Percentiles rank a stretch among this genome's conserved stretches.
These are phyloP conservation scores for Xylocopa sonorina DNA, from an alignment of 1,140 invertebrate genomes.

Conservation along the genomic window DNA sequence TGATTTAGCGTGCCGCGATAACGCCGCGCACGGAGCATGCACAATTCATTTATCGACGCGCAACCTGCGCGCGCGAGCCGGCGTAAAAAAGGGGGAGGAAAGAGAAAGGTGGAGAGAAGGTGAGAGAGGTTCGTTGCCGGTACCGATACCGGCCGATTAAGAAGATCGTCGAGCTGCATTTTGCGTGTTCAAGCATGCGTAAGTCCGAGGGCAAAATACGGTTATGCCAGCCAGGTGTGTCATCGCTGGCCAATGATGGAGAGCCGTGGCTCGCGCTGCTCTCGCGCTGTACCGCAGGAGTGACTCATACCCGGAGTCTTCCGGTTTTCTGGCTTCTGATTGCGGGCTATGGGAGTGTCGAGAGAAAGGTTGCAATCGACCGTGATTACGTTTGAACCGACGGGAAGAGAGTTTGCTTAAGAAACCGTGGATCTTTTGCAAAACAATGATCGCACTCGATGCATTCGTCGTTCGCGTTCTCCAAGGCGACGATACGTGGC, in stretches of 20 bases:
- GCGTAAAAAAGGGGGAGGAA: neutral
- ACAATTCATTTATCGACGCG: constrained; percentile 60
- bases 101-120: neutral
- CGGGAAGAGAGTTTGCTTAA: neutral
- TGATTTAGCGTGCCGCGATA: constrained; percentile 57
- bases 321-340: constrained; percentile 8
- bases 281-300: neutral
- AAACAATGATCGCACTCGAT: too few relatives aligned
- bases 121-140: constrained; percentile 2
- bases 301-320: constrained; percentile 17
- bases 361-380: constrained; percentile 7
- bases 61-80: neutral
- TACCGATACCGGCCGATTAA: constrained; percentile 65
- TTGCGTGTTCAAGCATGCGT: constrained; percentile 68
- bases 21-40: constrained; percentile 29
- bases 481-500: too few relatives aligned
- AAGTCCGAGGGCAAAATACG: constrained; percentile 73
- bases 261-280: neutral
- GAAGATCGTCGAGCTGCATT: constrained; percentile 59
- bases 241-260: constrained; percentile 54
- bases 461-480: too few relatives aligned
- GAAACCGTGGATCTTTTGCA: fast-evolving
- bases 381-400: neutral
- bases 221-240: constrained; percentile 72
- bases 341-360: constrained; percentile 10